Percentiles rank a stretch among this genome's conserved stretches.
These are phyloP conservation scores for Noctua comes DNA, from an alignment of 2,888 invertebrate genomes.

Conservation along the genomic window DNA sequence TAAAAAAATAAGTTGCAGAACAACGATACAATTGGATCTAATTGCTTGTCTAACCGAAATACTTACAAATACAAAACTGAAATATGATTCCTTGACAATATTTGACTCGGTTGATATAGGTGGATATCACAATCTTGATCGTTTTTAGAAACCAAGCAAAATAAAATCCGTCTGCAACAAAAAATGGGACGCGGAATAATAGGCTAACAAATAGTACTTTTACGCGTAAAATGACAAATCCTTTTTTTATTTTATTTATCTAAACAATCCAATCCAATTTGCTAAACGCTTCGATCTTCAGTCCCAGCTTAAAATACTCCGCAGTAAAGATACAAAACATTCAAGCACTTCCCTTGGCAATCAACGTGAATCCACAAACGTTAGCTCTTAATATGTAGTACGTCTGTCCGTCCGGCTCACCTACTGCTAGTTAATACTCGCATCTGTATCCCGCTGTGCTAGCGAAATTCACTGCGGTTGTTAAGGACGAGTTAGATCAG, in stretches of 20 bases:
- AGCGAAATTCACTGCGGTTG: conserved; percentile 57
- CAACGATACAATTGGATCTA: not conserved
- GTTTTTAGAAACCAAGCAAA: not conserved
- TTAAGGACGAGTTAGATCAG: conserved; percentile 43
- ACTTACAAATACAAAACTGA: not conserved
- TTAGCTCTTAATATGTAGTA: conserved; percentile 74
- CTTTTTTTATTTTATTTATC: no score
- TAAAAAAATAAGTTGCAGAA: not conserved
- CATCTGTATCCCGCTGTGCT: conserved; percentile 75
- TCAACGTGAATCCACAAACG: conserved; percentile 50
- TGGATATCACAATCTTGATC: conserved; percentile 3
- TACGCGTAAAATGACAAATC: not conserved
- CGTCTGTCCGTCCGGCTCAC: conserved; percentile 71
- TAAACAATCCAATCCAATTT: not conserved
- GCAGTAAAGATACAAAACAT: conserved; percentile 16
- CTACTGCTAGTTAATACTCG: conserved; percentile 60
- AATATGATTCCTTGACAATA: not conserved
- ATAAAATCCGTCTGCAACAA: not conserved
- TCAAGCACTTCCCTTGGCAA: conserved; percentile 43
- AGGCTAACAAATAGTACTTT: not conserved
- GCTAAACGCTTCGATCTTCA: no score
- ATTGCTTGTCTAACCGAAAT: not conserved
- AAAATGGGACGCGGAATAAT: not conserved
- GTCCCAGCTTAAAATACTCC: conserved; percentile 9
- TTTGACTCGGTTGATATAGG: not conserved